Base-by-base conservation (phyloP, 2,888 invertebrate genomes). In the Subacronicta megacephala region DNA sequence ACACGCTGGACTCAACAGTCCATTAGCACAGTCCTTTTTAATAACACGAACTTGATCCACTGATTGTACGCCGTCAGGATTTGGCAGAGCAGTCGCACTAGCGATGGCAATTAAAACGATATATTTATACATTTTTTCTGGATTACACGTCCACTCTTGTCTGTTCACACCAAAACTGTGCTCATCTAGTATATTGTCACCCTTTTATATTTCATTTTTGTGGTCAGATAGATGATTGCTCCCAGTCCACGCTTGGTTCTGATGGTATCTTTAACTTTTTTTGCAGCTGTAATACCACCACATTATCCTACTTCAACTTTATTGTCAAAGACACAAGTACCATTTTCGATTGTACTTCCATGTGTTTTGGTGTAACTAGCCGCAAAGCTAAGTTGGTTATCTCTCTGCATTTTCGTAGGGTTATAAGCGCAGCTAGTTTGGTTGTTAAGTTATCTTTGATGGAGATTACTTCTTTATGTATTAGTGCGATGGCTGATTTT, bases 151-250 rank as follows among this genome's bases (percentile, higher is more conserved):
- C 79, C 64, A 67, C 77, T 65, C 62, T 46, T 73, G 65, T 66
- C 73, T 70, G 67, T 66, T 52, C 58, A 59, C 70, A 56, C 56
- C 74, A 55, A 70, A 70, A 87, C 82, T 85, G 75, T 86, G 85
- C 72, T 77, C 63, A 70, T 74, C 64, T 68, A 59, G 66, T 73
- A 74, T 73, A 69, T 75, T 78, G 79, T 75, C 72, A 82, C 81
- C 85, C 85, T 86, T 90, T 88, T 90, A 90, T 90, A 89, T 88
- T 87, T 84, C 75, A 68, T 78, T 74, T 76, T 75, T 84, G 88
- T 85, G 89, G 88, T 89, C 79, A 71, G 71, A 36, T 31, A 83
- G 72, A 79, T 83, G 85, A 88, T 86, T 87, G 79, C 84, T 83
- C 83, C 85, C 75, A 77, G 77, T 62, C 71, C 69, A 72, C 68